Conservation (phyloP, 2,888 invertebrate species). For the Eupelmus urozonus region DNA sequence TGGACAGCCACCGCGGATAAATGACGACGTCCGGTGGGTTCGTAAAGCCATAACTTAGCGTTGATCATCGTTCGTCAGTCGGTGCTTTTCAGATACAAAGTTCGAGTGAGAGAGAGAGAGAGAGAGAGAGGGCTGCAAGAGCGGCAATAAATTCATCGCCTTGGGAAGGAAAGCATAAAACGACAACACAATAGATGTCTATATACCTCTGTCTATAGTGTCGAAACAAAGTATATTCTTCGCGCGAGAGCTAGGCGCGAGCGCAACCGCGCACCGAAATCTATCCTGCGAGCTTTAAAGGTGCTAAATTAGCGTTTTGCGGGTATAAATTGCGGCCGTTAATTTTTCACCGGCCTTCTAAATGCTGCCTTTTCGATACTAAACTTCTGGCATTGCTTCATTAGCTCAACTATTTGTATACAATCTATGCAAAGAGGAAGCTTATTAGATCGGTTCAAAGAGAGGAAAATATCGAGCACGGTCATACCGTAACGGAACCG, state of each 20-base stretch:
- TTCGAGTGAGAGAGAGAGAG: conserved; percentile 63
- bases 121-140: conserved; percentile 62
- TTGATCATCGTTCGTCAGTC: conserved; percentile 72
- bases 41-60: conserved; percentile 73
- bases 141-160: conserved; percentile 71
- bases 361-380: neutral
- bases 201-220: conserved; percentile 45
- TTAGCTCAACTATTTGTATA: no score
- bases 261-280: no score
- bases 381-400: neutral
- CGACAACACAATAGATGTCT: conserved; percentile 64
- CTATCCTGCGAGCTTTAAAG: neutral
- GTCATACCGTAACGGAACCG: no score
- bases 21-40: conserved; percentile 68
- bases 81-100: conserved; percentile 69
- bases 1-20: conserved; percentile 71
- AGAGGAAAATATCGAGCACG: neutral
- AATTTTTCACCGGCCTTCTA: conserved; percentile 20
- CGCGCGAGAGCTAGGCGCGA: neutral
- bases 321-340: conserved; percentile 7
- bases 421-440: neutral
- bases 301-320: conserved; percentile 43
- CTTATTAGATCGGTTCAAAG: neutral
- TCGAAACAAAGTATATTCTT: conserved; percentile 55
- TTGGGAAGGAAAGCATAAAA: conserved; percentile 68